These are phyloP conservation scores for Notothenia rossii DNA, from an alignment of 2,113 vertebrate genomes.

Conservation along the genomic window DNA sequence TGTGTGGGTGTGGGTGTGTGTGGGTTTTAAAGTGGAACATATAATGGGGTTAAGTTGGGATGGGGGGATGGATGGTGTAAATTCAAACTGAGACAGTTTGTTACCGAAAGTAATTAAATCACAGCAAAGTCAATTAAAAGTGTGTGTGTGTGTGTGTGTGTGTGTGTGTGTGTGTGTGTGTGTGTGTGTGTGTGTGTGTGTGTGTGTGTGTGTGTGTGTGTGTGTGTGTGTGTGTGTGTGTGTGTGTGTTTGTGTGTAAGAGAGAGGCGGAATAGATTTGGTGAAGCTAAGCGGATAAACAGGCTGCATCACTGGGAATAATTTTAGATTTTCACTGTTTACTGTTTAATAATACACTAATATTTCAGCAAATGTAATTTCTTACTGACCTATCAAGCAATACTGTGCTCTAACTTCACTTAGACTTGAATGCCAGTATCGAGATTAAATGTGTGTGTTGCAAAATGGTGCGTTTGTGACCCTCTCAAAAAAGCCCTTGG, in stretches of 20 bases:
- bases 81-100: conserved; percentile 92
- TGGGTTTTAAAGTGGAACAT: conserved; percentile 24
- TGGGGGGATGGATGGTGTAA: conserved; percentile 85
- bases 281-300: conserved; percentile 25
- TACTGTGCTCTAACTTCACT: background rate
- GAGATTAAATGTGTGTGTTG: background rate
- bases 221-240: conserved; percentile 47
- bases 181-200: conserved; percentile 24
- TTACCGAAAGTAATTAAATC: conserved; percentile 94
- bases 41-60: conserved; percentile 68
- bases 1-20: background rate
- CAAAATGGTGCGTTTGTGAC: background rate
- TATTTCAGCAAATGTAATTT: conserved; percentile 40
- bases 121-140: conserved; percentile 93
- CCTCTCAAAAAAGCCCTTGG: background rate
- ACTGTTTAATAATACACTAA: conserved; percentile 10
- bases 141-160: conserved; percentile 33
- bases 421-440: background rate
- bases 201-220: conserved; percentile 18
- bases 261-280: conserved; percentile 1
- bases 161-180: conserved; percentile 24
- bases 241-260: conserved; percentile 11
- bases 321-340: conserved; percentile 32
- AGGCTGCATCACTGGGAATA: conserved; percentile 9
- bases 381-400: conserved; percentile 8